phyloP scores from a whole-genome alignment of 2,113 vertebrate species.

The Sialia sialis region DNA sequence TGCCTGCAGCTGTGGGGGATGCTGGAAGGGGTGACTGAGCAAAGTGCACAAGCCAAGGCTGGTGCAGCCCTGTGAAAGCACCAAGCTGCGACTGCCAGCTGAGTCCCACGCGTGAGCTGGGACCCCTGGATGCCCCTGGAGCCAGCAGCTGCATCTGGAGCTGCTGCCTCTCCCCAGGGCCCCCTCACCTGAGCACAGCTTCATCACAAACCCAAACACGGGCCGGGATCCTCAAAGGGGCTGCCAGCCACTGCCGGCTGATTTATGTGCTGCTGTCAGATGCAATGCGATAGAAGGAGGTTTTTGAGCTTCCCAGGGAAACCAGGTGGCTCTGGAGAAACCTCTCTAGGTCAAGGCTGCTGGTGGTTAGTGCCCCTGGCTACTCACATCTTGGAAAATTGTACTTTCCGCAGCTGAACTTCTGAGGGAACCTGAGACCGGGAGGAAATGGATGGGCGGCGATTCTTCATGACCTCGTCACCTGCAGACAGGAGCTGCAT shows the following conservation, averaged over 20 bases:
- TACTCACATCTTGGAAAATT: background rate
- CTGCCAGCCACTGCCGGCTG: background rate
- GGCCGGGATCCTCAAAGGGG: background rate
- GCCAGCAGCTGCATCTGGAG: background rate
- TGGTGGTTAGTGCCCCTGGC: background rate
- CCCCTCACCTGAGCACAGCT: background rate
- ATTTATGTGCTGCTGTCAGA: conserved; percentile 34
- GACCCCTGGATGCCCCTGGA: background rate
- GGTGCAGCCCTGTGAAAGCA: background rate
- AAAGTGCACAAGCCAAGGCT: background rate
- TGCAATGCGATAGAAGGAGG: background rate
- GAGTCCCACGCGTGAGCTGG: background rate
- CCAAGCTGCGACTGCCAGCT: rapidly evolving
- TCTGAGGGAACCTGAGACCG: background rate
- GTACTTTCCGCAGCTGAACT: background rate
- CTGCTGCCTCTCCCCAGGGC: background rate
- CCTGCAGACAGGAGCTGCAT: background rate
- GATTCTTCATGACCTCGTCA: background rate
- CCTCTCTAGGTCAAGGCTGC: background rate
- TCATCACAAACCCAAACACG: background rate
- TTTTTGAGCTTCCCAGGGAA: background rate
- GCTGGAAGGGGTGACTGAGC: background rate
- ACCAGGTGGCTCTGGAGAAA: conserved; percentile 30
- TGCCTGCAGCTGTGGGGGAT: rapidly evolving
- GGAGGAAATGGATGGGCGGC: background rate